These are phyloP conservation scores for Notospermus geniculatus DNA, from an alignment of 1,140 invertebrate species.

Conservation along the genomic window DNA sequence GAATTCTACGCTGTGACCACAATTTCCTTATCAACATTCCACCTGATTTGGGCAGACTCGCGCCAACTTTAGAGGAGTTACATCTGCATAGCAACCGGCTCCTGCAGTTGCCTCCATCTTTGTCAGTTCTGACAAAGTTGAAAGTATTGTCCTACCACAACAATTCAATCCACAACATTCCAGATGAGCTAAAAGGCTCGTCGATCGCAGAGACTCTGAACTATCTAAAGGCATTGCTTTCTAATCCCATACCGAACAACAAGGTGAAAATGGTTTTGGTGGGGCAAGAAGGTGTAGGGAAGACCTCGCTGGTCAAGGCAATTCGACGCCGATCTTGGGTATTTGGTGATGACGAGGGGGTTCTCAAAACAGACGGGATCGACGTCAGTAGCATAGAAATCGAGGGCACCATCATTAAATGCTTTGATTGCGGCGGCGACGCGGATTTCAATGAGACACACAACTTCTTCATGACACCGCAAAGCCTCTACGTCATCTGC, in stretches of 20 bases:
- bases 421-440: constrained; percentile 23
- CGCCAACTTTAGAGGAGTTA: background rate
- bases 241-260: constrained; percentile 17
- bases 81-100: constrained; percentile 12
- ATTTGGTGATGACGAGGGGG: background rate
- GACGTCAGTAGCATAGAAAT: constrained; percentile 11
- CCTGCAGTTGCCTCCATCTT: constrained; percentile 11
- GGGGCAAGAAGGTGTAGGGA: constrained; percentile 23
- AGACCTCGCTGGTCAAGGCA: constrained; percentile 20
- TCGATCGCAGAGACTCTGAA: constrained; percentile 8
- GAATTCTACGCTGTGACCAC: constrained; percentile 10
- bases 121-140: constrained; percentile 12
- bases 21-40: constrained; percentile 18
- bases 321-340: constrained; percentile 17
- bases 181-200: constrained; percentile 15
- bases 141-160: constrained; percentile 10
- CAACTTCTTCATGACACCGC: constrained; percentile 23
- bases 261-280: constrained; percentile 20
- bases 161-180: constrained; percentile 21
- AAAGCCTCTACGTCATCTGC: constrained; percentile 16
- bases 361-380: constrained; percentile 2
- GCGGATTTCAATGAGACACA: constrained; percentile 25
- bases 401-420: constrained; percentile 15
- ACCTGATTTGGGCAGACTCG: constrained; percentile 6
- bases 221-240: constrained; percentile 17